These are phyloP conservation scores for Reticulitermes speratus DNA, from an alignment of 1,140 invertebrate species.

Conservation along the genomic window DNA sequence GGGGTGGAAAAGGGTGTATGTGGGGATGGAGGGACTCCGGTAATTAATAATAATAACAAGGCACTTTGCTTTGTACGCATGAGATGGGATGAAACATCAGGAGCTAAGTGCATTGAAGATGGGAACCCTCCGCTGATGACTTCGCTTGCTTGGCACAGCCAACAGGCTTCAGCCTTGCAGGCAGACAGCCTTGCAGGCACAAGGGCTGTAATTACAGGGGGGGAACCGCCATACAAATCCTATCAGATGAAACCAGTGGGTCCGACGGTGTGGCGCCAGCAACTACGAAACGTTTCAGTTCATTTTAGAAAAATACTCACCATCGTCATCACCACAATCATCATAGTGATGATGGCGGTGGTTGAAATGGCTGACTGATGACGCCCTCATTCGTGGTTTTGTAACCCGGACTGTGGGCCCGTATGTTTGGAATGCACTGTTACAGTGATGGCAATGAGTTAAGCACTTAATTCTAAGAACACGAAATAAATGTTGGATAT, in stretches of 20 bases:
- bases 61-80: slow-evolving; percentile 8
- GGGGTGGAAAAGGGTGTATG: not conserved
- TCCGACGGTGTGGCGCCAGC: not conserved
- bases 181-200: not conserved
- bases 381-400: not conserved
- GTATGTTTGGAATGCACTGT: too few species aligned
- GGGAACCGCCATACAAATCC: not conserved
- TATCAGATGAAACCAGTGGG: not conserved
- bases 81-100: slow-evolving; percentile 5
- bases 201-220: slow-evolving; percentile 4
- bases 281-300: not conserved
- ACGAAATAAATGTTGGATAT: too few species aligned
- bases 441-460: too few species aligned
- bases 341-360: not conserved
- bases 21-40: not conserved
- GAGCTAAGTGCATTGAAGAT: not conserved
- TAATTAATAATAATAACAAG: slow-evolving; percentile 20
- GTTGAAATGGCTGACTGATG: not conserved
- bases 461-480: too few species aligned
- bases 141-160: not conserved
- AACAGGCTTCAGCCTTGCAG: not conserved
- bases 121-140: not conserved
- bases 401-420: not conserved
- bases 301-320: not conserved
- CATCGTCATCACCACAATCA: not conserved